Conservation (phyloP, 23 tunicate species). For the Clavelina lepadiformis region DNA sequence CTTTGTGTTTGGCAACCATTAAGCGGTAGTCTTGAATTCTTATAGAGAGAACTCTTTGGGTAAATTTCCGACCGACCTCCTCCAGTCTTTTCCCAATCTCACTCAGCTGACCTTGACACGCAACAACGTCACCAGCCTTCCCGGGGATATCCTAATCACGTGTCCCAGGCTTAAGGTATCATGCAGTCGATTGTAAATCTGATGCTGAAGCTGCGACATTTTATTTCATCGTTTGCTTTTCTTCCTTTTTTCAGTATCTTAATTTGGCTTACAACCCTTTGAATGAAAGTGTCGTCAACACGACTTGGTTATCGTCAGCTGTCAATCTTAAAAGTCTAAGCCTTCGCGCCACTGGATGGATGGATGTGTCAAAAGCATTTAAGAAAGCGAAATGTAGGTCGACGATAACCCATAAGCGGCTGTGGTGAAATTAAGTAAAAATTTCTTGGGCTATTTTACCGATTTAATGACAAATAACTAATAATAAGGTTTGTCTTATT, state of each 20-base stretch:
- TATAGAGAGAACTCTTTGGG: not conserved
- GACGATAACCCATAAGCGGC: no score
- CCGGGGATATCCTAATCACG: not conserved
- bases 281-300: not conserved
- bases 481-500: not conserved
- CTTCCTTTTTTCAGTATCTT: slow-evolving; percentile 9
- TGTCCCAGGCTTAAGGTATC: slow-evolving; percentile 1
- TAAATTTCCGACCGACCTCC: not conserved
- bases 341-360: not conserved
- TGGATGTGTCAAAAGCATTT: not conserved
- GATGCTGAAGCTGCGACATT: not conserved
- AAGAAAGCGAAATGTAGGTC: slow-evolving; percentile 13
- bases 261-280: slow-evolving; percentile 24
- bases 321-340: not conserved
- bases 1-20: not conserved
- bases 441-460: not conserved
- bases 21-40: not conserved
- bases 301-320: slow-evolving; percentile 5
- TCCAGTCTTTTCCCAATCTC: slow-evolving; percentile 4
- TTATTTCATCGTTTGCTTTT: not conserved
- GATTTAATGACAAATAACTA: not conserved
- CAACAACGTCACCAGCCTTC: not conserved
- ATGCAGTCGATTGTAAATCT: not conserved
- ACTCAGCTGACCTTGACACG: not conserved
- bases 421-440: no score